Evolutionary conservation across 2,113 vertebrate species (phyloP).

Genomic region (Fukomys damarensis): DNA sequence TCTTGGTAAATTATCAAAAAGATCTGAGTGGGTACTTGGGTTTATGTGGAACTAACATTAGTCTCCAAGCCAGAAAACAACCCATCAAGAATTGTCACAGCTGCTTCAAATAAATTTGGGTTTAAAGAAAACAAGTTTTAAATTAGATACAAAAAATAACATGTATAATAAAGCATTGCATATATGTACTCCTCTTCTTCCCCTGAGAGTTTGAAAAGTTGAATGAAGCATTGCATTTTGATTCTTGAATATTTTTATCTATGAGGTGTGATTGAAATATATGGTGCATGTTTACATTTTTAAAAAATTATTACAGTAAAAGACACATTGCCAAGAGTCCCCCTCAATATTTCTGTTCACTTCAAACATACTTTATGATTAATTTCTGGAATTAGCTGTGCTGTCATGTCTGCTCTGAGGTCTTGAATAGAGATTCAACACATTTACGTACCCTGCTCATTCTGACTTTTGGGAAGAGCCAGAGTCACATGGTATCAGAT

Average conservation of each 20-base stretch:
- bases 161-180: neutral
- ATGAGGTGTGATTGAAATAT: neutral
- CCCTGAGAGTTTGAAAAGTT: constrained; percentile 27
- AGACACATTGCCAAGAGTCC: neutral
- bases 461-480: neutral
- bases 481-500: neutral
- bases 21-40: constrained; percentile 45
- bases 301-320: neutral
- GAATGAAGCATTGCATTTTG: neutral
- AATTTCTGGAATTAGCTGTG: neutral
- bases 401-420: neutral
- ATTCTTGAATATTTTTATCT: constrained; percentile 11
- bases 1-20: constrained; percentile 55
- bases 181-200: neutral
- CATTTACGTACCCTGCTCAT: neutral
- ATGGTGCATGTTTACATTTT: neutral
- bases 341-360: neutral
- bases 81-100: neutral
- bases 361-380: neutral
- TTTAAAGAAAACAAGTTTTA: neutral
- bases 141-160: neutral
- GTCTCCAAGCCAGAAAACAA: constrained; percentile 51
- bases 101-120: constrained; percentile 36
- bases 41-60: constrained; percentile 51
- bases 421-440: neutral